A percentile compares a stretch with the other conserved stretches of the same genome.
Conservation (phyloP, 2,888 invertebrate genomes). For the Mylabris sibirica region DNA sequence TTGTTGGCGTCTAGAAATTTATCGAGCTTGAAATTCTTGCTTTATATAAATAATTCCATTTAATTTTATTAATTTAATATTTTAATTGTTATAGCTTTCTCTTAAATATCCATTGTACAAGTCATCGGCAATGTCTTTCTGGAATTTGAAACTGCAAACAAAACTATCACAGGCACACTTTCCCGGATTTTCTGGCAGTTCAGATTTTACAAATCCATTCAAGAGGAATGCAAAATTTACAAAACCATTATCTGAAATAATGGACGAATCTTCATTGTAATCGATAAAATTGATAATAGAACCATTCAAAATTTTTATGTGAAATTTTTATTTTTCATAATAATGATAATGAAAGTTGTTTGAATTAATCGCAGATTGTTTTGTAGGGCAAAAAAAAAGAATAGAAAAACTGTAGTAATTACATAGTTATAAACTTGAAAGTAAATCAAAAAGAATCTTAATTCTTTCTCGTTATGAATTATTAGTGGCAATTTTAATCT, state of each 20-base stretch:
- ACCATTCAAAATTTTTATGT: neutral
- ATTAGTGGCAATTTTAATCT: neutral
- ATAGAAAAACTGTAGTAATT: neutral
- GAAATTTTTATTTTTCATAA: neutral
- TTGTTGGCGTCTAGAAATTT: slow-evolving; percentile 10
- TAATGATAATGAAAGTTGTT: neutral
- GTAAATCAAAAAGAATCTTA: slow-evolving; percentile 6
- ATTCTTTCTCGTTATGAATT: slow-evolving; percentile 10
- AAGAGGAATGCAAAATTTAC: slow-evolving; percentile 47
- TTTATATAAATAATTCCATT: neutral
- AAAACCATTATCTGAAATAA: slow-evolving; percentile 45
- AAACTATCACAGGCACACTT: slow-evolving; percentile 35
- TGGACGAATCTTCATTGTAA: slow-evolving; percentile 37
- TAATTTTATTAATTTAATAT: slow-evolving; percentile 7
- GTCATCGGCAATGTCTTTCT: slow-evolving; percentile 45
- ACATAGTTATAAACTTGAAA: neutral
- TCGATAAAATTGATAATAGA: neutral
- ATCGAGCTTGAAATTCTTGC: slow-evolving; percentile 8
- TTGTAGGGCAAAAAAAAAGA: neutral
- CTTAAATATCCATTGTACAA: slow-evolving; percentile 53
- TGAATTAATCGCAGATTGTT: neutral
- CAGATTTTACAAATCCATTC: slow-evolving; percentile 49
- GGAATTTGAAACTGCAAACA: slow-evolving; percentile 44
- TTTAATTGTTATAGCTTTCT: slow-evolving; percentile 44
- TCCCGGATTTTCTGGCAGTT: slow-evolving; percentile 41